Conservation (phyloP, 2,888 invertebrate species). For the Caenorhabditis sulstoni region DNA sequence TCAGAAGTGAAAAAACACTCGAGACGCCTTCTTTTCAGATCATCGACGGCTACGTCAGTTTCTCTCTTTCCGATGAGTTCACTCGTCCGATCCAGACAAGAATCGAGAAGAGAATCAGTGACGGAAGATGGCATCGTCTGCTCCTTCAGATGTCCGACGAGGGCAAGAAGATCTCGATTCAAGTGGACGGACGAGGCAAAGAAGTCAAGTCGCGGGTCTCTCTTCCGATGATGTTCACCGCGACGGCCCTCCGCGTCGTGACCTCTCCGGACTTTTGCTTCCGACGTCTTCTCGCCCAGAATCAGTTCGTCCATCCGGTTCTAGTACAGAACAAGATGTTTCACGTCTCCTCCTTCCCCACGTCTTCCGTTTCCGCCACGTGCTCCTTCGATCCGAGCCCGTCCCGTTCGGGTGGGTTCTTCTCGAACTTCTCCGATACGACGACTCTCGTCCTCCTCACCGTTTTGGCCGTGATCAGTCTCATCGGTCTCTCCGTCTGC, state of each 20-base stretch:
- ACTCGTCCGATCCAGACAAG: constrained; percentile 23
- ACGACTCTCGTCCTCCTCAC: constrained; percentile 38
- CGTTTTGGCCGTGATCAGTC: constrained; percentile 19
- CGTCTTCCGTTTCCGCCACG: neutral
- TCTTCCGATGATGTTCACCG: constrained; percentile 39
- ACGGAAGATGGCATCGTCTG: constrained; percentile 57
- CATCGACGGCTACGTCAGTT: constrained; percentile 18
- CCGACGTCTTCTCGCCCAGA: constrained; percentile 47
- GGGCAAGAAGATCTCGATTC: constrained; percentile 48
- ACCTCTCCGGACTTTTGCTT: constrained; percentile 26
- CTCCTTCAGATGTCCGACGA: constrained; percentile 39
- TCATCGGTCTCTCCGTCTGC: constrained; percentile 28
- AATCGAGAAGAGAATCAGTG: constrained; percentile 35
- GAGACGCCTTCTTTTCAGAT: constrained; percentile 26
- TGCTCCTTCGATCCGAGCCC: constrained; percentile 7
- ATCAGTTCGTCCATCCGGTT: constrained; percentile 31
- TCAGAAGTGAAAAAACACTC: neutral
- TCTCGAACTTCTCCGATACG: constrained; percentile 23
- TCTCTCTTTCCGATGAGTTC: constrained; percentile 39
- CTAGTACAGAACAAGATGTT: constrained; percentile 6
- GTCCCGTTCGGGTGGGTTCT: neutral
- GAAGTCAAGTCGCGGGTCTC: constrained; percentile 56
- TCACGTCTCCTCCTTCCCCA: neutral
- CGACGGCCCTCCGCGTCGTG: constrained; percentile 8
- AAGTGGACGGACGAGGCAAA: constrained; percentile 64